Evolutionary conservation across 2,888 invertebrate species (phyloP).

Genomic region (Cerceris ruficornis): DNA sequence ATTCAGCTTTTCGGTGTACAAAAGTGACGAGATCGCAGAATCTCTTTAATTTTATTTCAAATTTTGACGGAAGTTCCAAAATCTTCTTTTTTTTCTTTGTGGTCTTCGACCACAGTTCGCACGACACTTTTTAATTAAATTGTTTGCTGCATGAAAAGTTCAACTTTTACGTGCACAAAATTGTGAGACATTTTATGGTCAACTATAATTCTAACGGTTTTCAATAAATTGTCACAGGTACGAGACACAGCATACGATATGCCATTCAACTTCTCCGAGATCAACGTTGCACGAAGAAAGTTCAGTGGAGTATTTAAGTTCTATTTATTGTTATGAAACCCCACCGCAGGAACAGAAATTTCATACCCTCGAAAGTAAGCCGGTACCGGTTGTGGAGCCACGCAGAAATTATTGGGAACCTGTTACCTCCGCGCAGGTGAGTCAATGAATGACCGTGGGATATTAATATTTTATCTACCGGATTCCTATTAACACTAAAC

Average conservation of each 20-base stretch:
- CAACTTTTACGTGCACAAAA: neutral
- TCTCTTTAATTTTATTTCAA: neutral
- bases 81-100: no score
- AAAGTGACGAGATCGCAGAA: neutral
- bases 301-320: conserved; percentile 73
- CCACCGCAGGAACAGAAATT: conserved; percentile 75
- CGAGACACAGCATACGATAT: conserved; percentile 65
- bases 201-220: neutral
- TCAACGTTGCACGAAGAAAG: conserved; percentile 75
- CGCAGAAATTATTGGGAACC: conserved; percentile 73
- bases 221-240: conserved; percentile 61
- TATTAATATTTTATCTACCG: no score
- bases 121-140: no score
- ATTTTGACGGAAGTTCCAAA: no score
- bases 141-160: no score
- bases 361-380: conserved; percentile 62
- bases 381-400: conserved; percentile 59
- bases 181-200: neutral
- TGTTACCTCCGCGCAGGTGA: conserved; percentile 69
- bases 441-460: neutral
- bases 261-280: conserved; percentile 69
- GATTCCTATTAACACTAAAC: no score
- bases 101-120: no score
- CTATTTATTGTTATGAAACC: conserved; percentile 76
- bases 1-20: no score